Evolutionary conservation across 2,113 vertebrate species (phyloP).

Genomic region (Trematomus loennbergii): DNA sequence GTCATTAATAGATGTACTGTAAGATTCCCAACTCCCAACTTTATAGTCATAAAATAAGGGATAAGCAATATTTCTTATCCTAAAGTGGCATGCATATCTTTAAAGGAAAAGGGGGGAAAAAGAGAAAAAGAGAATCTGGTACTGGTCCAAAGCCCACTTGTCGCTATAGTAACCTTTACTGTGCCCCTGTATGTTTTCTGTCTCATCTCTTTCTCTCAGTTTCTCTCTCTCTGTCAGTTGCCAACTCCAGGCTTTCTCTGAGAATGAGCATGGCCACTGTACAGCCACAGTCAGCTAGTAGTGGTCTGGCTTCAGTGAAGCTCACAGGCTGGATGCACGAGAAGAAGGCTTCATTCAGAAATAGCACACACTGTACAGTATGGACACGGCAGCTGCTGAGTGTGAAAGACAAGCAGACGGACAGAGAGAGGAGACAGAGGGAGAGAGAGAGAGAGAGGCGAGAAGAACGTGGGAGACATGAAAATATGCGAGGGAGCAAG

Average conservation of each 20-base stretch:
- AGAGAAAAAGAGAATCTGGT: constrained; percentile 58
- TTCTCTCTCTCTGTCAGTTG: constrained; percentile 75
- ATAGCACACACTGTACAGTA: constrained; percentile 82
- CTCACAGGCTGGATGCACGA: constrained; percentile 71
- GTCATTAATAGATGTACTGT: constrained; percentile 37
- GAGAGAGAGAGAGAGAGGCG: constrained; percentile 64
- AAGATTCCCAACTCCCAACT: constrained; percentile 46
- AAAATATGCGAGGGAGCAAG: constrained; percentile 77
- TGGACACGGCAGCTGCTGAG: constrained; percentile 82
- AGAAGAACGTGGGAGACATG: constrained; percentile 80
- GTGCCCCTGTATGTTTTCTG: constrained; percentile 67
- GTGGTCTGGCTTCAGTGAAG: constrained; percentile 71
- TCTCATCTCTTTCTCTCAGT: constrained; percentile 67
- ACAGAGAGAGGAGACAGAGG: constrained; percentile 77
- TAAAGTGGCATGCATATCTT: constrained; percentile 40
- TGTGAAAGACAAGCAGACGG: constrained; percentile 83
- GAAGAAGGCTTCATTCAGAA: constrained; percentile 82
- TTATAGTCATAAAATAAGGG: constrained; percentile 20
- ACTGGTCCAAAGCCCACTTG: constrained; percentile 67
- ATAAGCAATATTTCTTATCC: constrained; percentile 46
- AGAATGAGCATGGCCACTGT: constrained; percentile 56
- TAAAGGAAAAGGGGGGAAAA: constrained; percentile 53
- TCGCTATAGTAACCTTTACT: constrained; percentile 65
- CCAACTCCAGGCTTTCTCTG: constrained; percentile 64
- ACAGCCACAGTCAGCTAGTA: constrained; percentile 72